phyloP scores from a whole-genome alignment of 2,113 vertebrate genomes.

The Zapus hudsonius region DNA sequence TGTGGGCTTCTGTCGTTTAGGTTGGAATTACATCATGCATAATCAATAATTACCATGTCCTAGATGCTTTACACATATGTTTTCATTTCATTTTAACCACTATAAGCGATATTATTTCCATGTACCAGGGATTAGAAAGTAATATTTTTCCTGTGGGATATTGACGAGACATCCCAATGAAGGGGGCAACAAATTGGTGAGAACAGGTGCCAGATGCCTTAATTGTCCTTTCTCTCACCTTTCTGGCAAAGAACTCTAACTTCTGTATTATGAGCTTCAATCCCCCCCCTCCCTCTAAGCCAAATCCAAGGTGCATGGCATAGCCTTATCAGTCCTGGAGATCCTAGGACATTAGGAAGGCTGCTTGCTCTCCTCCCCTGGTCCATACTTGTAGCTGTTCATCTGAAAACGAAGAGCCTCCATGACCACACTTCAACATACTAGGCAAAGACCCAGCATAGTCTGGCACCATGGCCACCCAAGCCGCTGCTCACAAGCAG shows the following conservation, averaged over 20 bases:
- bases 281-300: too few species aligned
- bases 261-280: neutral
- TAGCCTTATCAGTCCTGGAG: rapidly evolving
- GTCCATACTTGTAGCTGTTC: neutral
- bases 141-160: neutral
- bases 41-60: neutral
- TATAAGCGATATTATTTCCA: neutral
- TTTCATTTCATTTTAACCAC: neutral
- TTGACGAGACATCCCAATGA: neutral
- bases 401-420: neutral
- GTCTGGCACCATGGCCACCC: neutral
- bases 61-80: too few species aligned
- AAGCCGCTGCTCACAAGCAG: neutral
- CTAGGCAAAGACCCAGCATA: neutral
- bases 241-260: neutral
- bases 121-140: neutral
- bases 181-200: neutral
- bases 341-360: neutral
- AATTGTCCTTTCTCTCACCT: neutral
- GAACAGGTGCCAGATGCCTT: neutral
- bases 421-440: too few species aligned
- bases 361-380: neutral
- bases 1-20: neutral
- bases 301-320: neutral
- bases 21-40: rapidly evolving